Base-by-base conservation (phyloP, 2,888 invertebrate species). In the Therioaphis trifolii region DNA sequence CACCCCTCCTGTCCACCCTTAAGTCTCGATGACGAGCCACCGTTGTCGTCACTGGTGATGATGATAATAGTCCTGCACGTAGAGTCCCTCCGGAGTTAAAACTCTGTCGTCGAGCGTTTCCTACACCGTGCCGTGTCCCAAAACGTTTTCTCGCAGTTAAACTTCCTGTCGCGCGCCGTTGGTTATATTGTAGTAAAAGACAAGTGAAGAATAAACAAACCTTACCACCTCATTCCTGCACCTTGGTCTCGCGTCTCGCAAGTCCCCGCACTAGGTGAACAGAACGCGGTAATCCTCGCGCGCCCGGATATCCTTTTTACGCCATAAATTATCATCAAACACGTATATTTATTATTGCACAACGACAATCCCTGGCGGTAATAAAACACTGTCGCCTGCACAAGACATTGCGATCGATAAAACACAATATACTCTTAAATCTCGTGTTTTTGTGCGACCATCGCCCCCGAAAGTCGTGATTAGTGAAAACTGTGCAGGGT, bases 301-400 rank as follows among this genome's bases (percentile, higher is more conserved):
- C 29, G 49, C 27, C 76, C 46, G n/a, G 76, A 58, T 21, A 55
- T 75, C 35, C 63, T 35, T n/a, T 40, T n/a, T 27, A 4, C 29
- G 72, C 72, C 12, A 72, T 72, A 72, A 72, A 72, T 29, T n/a
- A 72, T 49, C 49, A 72, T 72, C 29, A 46, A 52, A 72, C n/a
- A 29, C 49, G 24, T n/a, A 14, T 35, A 35, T 35, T 4, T 58
- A 24, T 24, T 24, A 58, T 71, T 46, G 21, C 21, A 58, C 21
- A 11, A 12, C 12, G 24, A 12, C 35, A 35, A 11, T 21, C 12
- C 21, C 24, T n/a, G 11, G 55, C 11, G 11, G 66, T 11, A 71
- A 71, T 71, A 71, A 71, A 46, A 71, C 71, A 46, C 46, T 46
- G 71, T 69, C 69, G 9, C 14, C 46, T n/a, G 29, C 29, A n/a